Conservation (phyloP, 2,888 invertebrate species). For the Scaptomyza polygonia region DNA sequence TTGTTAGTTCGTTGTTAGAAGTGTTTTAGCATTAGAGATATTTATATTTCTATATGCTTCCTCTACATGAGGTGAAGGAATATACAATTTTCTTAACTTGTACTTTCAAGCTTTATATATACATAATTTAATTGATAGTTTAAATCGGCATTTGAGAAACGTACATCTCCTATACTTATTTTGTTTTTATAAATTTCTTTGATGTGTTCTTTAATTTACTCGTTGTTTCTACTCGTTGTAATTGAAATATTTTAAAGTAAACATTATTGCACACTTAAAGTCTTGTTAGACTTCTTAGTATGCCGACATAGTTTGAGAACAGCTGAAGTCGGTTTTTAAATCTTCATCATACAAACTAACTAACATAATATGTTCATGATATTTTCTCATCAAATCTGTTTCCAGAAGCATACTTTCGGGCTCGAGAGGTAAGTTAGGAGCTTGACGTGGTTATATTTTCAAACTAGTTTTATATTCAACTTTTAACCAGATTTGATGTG, state of each 20-base stretch:
- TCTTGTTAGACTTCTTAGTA: background rate
- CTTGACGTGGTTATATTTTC: background rate
- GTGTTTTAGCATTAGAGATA: background rate
- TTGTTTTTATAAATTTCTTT: no score
- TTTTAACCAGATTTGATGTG: background rate
- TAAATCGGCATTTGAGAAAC: slow-evolving; percentile 1
- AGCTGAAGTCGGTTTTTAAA: background rate
- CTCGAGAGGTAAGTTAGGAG: background rate
- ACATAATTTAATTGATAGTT: slow-evolving; percentile 2
- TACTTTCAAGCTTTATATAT: background rate
- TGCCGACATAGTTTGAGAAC: background rate
- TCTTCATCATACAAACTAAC: background rate
- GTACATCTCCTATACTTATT: background rate
- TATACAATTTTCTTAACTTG: background rate
- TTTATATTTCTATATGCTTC: background rate
- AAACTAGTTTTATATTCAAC: background rate
- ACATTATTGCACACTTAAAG: background rate
- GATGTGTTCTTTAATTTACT: no score
- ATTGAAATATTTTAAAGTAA: background rate
- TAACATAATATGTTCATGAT: background rate
- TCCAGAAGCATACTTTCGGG: slow-evolving; percentile 15
- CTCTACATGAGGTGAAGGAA: background rate
- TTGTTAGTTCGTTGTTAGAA: slow-evolving; percentile 22
- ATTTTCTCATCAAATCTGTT: background rate
- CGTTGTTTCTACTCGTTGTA: background rate